phyloP scores from a whole-genome alignment of 2,888 invertebrate species.

The Melinaea menophilus region DNA sequence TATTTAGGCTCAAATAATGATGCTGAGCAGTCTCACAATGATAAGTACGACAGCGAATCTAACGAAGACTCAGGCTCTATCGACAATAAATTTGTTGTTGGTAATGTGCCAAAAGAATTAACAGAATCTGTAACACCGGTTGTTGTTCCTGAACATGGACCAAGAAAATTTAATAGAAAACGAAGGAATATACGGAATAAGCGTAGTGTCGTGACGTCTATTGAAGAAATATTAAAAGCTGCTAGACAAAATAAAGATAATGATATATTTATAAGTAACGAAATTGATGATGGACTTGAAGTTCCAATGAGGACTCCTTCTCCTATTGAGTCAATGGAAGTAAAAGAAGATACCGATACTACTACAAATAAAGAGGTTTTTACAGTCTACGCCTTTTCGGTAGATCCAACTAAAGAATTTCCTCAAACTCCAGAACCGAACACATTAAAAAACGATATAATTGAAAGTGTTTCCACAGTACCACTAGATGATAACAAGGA shows the following conservation, averaged over 20 bases:
- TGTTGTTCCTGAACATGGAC: conserved; percentile 82
- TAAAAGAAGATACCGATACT: conserved; percentile 36
- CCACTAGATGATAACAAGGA: conserved; percentile 51
- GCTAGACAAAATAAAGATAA: conserved; percentile 56
- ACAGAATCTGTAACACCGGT: conserved; percentile 75
- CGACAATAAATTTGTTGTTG: conserved; percentile 81
- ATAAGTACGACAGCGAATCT: conserved; percentile 52
- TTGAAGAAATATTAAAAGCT: conserved; percentile 64
- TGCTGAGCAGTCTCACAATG: conserved; percentile 53
- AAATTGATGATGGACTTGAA: conserved; percentile 64
- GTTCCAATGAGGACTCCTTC: conserved; percentile 43
- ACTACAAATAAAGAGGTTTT: conserved; percentile 46
- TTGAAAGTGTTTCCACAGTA: conserved; percentile 66
- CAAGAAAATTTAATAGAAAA: conserved; percentile 66
- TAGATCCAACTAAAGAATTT: conserved; percentile 40
- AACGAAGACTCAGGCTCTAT: conserved; percentile 43
- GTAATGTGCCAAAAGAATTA: conserved; percentile 80
- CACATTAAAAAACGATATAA: conserved; percentile 44
- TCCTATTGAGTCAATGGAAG: conserved; percentile 34
- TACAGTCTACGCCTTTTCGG: conserved; percentile 51
- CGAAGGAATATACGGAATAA: conserved; percentile 42
- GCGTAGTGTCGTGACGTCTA: conserved; percentile 56
- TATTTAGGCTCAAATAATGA: conserved; percentile 69
- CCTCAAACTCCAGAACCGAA: conserved; percentile 36
- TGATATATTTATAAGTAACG: conserved; percentile 68